A percentile compares a stretch with the other conserved stretches of the same genome.
Evolutionary conservation across 2,797 vertebrate species (phyloP).

Genomic region (Denticeps clupeoides): DNA sequence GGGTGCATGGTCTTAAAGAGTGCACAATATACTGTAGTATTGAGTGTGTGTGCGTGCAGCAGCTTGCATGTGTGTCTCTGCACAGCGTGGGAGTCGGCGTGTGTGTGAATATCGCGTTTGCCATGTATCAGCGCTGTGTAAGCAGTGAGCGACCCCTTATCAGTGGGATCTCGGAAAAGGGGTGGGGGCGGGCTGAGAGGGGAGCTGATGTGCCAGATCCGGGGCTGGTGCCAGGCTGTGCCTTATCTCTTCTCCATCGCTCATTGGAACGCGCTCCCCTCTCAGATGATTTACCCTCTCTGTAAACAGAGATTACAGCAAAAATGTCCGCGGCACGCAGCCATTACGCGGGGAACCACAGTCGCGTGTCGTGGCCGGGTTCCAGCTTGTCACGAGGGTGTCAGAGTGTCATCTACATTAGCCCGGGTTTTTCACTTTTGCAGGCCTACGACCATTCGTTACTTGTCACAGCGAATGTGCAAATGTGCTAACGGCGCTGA

Average conservation of each 20-base stretch:
- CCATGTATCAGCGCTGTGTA: constrained; percentile 20
- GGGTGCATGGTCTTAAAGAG: not conserved
- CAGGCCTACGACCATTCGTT: constrained; percentile 19
- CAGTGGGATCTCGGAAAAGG: constrained; percentile 15
- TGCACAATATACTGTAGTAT: not conserved
- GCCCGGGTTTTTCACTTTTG: constrained; percentile 10
- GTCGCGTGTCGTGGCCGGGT: constrained; percentile 42
- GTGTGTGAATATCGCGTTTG: constrained; percentile 11
- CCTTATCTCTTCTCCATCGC: constrained; percentile 66
- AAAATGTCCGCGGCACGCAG: constrained; percentile 57
- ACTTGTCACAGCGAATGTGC: constrained; percentile 9
- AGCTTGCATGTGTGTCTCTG: not conserved
- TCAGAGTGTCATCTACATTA: not conserved
- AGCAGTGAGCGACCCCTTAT: constrained; percentile 5
- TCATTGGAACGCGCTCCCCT: constrained; percentile 41
- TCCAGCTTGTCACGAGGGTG: not conserved
- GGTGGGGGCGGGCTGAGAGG: not conserved
- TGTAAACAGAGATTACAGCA: constrained; percentile 85
- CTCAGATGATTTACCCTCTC: constrained; percentile 65
- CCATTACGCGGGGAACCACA: constrained; percentile 63
- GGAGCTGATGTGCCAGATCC: constrained; percentile 44
- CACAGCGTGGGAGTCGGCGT: constrained; percentile 2
- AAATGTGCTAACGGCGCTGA: constrained; percentile 16
- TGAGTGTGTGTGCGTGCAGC: not conserved
- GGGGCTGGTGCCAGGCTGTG: constrained; percentile 66